Percentiles rank a stretch among this genome's conserved stretches.
phyloP scores from a whole-genome alignment of 2,888 invertebrate genomes.

The Drosophila monieri region DNA sequence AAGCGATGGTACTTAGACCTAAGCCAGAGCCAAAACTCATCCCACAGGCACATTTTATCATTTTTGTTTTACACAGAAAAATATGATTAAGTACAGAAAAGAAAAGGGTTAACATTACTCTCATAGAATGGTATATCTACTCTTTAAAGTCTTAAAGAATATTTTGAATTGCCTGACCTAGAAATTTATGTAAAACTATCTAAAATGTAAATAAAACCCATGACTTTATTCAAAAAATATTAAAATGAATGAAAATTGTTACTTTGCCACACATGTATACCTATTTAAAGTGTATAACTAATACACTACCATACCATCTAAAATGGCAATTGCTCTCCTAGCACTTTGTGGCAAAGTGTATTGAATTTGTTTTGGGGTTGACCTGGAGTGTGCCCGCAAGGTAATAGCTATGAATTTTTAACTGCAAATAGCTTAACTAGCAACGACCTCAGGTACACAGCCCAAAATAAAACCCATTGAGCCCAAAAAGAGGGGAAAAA shows the following conservation, averaged over 20 bases:
- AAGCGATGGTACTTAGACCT: constrained; percentile 51
- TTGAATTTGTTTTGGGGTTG: constrained; percentile 62
- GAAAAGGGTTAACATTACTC: background rate
- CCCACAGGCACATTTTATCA: constrained; percentile 65
- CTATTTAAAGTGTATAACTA: constrained; percentile 7
- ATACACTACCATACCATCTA: background rate
- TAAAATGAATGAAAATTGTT: background rate
- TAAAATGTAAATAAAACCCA: background rate
- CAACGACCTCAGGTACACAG: constrained; percentile 6
- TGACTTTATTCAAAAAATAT: background rate
- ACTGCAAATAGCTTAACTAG: constrained; percentile 50
- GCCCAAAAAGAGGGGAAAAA: constrained; percentile 11
- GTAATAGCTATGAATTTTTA: constrained; percentile 67
- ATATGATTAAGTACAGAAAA: background rate
- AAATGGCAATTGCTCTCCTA: constrained; percentile 51
- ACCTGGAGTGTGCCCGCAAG: constrained; percentile 50
- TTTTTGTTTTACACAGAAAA: constrained; percentile 22
- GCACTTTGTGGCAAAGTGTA: constrained; percentile 61
- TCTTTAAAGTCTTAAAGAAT: background rate
- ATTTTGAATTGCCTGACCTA: too few species aligned
- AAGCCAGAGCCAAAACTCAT: constrained; percentile 51
- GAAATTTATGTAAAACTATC: too few species aligned
- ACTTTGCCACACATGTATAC: background rate
- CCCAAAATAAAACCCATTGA: constrained; percentile 10
- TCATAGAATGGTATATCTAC: background rate